phyloP scores from a whole-genome alignment of 2,113 vertebrate species.

The Redunca redunca region DNA sequence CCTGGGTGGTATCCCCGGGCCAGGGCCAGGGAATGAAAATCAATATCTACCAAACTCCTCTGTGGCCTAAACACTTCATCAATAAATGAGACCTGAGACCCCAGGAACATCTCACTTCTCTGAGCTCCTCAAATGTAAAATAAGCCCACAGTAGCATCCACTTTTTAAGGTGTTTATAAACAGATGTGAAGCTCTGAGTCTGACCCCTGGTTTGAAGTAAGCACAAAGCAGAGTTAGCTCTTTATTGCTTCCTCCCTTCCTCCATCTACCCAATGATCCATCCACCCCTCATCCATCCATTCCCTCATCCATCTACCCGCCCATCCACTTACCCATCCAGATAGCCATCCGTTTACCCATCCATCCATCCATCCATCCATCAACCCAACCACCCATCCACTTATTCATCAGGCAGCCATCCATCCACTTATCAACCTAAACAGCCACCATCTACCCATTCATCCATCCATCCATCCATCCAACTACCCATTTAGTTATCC shows the following conservation, averaged over 20 bases:
- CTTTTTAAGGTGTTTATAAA: neutral
- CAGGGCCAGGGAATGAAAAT: neutral
- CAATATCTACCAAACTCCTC: neutral
- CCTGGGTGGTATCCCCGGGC: neutral
- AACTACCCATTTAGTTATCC: rapidly evolving
- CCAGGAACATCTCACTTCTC: neutral
- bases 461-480: rapidly evolving
- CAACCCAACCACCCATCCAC: neutral
- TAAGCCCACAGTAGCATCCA: rapidly evolving
- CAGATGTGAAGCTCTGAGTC: neutral
- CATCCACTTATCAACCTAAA: no score
- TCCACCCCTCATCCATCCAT: neutral
- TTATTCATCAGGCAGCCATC: no score
- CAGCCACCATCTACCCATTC: neutral
- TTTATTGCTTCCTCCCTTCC: neutral
- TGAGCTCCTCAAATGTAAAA: neutral
- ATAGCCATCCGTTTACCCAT: neutral
- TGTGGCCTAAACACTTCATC: neutral
- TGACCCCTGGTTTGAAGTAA: neutral
- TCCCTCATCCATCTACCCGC: rapidly evolving
- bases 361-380: neutral
- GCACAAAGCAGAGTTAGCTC: neutral
- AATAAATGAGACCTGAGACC: neutral
- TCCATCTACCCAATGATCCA: neutral
- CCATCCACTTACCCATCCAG: neutral